Base-by-base conservation (phyloP, 2,113 vertebrate genomes). In the Diglossa brunneiventris region DNA sequence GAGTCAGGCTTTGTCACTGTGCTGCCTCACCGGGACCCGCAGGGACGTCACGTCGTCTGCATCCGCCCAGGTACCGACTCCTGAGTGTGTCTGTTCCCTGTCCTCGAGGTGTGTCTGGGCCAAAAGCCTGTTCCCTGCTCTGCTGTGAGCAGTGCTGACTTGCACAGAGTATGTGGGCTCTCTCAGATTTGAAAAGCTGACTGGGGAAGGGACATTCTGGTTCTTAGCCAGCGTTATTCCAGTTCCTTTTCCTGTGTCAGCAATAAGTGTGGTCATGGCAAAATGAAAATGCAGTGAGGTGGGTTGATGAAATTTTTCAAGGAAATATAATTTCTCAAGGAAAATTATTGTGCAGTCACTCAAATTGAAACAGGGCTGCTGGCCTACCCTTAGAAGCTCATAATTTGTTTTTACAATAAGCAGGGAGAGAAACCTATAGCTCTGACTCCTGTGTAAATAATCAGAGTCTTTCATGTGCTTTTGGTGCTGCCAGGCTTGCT, bases 1-100 rank as follows among this genome's bases (percentile, higher is more conserved):
- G 98, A 98, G 69, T 98, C 99, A 27, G 99, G 99, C 22, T 99
- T 99, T 94, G 98, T 99, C 95, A 99, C 99, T 0, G 99, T 99
- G 74, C 98, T 99, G 95, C 99, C 99, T 41, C 97, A 63, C 66
- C 97, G 98, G 0, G 99, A 99, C 96, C 98, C 98, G 11, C 97
- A 98, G 35, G 99, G 99, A n/a, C 98, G 99, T 69, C 99, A 98
- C 20, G 93, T 99, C 24, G 98, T 99, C 74, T 99, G 99, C 95
- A 98, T 99, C 87, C 98, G 99, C 30, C 99, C 99, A 97, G 99
- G 99, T 99, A 89, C 24, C 21, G 46, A 17, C 13, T 11, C n/a
- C 20, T 39, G 35, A 79, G 17, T 59, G 81, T 66, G 44, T 52
- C 47, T 70, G 26, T 33, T 61, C 31, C 68, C 12, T 0, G 0